These are phyloP conservation scores for Orchesella cincta DNA, from an alignment of 1,140 invertebrate genomes.

Conservation along the genomic window DNA sequence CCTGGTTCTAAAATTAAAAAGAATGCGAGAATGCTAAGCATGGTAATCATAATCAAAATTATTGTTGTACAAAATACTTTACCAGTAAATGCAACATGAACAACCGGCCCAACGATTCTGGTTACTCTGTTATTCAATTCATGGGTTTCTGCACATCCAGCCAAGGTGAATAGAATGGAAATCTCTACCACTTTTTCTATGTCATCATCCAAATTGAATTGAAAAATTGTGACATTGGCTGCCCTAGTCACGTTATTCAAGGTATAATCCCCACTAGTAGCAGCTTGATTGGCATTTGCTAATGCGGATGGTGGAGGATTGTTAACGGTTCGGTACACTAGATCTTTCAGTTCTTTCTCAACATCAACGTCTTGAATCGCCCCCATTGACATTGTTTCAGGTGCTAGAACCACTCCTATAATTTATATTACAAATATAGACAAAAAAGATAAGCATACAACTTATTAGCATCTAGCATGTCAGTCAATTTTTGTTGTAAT, in stretches of 20 bases:
- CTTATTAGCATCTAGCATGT: no score
- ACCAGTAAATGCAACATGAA: conserved; percentile 49
- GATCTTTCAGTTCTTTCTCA: background rate
- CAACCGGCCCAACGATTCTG: conserved; percentile 22
- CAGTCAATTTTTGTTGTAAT: no score
- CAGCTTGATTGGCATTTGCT: background rate
- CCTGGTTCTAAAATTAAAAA: conserved; percentile 43
- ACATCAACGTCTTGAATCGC: background rate
- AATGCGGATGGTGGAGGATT: background rate
- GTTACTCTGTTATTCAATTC: conserved; percentile 34
- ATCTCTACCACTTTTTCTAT: conserved; percentile 32
- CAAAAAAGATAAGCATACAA: background rate
- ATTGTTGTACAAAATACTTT: background rate
- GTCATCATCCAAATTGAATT: conserved; percentile 32
- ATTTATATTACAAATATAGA: no score
- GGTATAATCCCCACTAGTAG: background rate
- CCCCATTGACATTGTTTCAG: background rate
- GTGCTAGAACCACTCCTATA: conserved; percentile 19
- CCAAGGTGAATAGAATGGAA: conserved; percentile 38
- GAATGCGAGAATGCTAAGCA: background rate
- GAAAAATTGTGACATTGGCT: conserved; percentile 43
- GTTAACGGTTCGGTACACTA: background rate
- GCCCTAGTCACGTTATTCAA: background rate
- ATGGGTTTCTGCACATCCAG: conserved; percentile 39
- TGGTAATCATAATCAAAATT: conserved; percentile 10